Conservation (phyloP, 2,113 vertebrate genomes). For the Lota lota region DNA sequence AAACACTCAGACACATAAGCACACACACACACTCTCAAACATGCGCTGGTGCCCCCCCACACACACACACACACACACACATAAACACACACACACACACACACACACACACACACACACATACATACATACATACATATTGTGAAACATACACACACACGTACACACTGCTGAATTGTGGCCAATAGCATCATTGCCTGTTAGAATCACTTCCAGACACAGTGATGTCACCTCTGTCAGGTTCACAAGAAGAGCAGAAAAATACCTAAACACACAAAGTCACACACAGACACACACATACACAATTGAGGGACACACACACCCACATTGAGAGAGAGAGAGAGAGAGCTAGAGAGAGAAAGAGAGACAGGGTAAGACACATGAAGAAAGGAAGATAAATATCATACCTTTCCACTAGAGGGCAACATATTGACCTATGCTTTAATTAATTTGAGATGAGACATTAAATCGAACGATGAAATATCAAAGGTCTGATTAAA, state of each 20-base stretch:
- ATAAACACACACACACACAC: not conserved
- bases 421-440: constrained; percentile 29
- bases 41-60: not conserved
- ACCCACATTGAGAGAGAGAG: constrained; percentile 21
- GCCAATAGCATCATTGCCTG: constrained; percentile 81
- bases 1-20: constrained; percentile 1
- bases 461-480: no score
- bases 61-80: no score
- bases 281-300: not conserved
- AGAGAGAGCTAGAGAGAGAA: not conserved
- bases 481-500: no score
- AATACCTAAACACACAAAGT: not conserved
- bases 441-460: constrained; percentile 26
- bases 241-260: constrained; percentile 55
- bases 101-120: not conserved
- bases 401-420: constrained; percentile 29
- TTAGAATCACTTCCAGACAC: constrained; percentile 87
- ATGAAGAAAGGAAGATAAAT: constrained; percentile 14
- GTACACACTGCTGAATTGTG: constrained; percentile 75
- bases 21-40: constrained; percentile 4
- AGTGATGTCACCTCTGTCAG: constrained; percentile 62
- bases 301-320: constrained; percentile 11
- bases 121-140: constrained; percentile 16
- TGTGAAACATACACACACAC: constrained; percentile 15
- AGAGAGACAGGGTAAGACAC: not conserved